Conservation (phyloP, 2,888 invertebrate genomes). For the Anthrax anthrax region DNA sequence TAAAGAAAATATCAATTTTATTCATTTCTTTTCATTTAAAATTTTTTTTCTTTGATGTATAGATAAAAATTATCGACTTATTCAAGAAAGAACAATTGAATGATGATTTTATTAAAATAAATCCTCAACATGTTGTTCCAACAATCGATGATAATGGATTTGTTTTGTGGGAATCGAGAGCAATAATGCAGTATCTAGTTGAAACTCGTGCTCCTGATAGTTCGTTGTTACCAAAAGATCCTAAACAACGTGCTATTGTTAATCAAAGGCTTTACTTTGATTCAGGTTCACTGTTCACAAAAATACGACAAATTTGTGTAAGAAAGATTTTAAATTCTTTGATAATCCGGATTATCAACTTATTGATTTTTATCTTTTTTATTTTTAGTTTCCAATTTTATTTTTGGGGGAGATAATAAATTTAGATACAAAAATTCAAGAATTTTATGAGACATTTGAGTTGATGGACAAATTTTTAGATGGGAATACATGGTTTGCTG, state of each 20-base stretch:
- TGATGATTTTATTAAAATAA: constrained; percentile 43
- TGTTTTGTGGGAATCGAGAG: constrained; percentile 51
- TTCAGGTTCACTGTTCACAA: constrained; percentile 44
- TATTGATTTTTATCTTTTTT: no score
- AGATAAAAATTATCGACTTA: constrained; percentile 39
- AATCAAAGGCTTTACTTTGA: constrained; percentile 50
- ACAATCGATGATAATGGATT: constrained; percentile 53
- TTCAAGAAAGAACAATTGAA: constrained; percentile 44
- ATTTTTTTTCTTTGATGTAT: no score
- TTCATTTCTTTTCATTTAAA: no score
- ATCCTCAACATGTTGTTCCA: constrained; percentile 53
- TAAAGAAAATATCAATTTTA: no score
- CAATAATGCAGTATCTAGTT: constrained; percentile 47
- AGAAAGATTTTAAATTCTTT: no score
- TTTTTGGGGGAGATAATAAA: constrained; percentile 43
- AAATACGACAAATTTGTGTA: constrained; percentile 46
- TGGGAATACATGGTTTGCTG: constrained; percentile 30
- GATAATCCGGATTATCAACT: no score
- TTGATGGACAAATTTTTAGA: constrained; percentile 26
- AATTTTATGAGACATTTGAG: constrained; percentile 42
- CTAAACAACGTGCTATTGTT: constrained; percentile 40
- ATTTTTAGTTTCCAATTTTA: constrained; percentile 45
- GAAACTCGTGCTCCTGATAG: constrained; percentile 40
- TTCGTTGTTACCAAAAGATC: constrained; percentile 45
- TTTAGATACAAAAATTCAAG: constrained; percentile 37